Percentiles rank a stretch among this genome's conserved stretches.
Conservation (phyloP, 2,113 vertebrate genomes). For the Halichoeres trimaculatus region DNA sequence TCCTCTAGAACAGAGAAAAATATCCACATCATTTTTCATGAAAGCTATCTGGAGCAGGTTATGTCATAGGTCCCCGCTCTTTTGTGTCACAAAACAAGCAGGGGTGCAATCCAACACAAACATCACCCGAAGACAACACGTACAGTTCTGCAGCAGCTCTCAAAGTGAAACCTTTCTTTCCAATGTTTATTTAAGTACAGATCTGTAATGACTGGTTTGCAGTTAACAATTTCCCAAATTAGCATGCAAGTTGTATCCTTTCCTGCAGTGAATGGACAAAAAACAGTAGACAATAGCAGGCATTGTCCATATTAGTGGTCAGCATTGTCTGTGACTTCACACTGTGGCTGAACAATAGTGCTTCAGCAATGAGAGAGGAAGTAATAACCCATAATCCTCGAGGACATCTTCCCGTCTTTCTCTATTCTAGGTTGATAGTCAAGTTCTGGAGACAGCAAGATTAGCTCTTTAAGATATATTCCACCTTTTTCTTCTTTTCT, state of each 20-base stretch:
- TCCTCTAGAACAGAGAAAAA: too few species aligned
- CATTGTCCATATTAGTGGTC: constrained; percentile 65
- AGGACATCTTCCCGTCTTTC: constrained; percentile 59
- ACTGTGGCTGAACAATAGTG: constrained; percentile 52
- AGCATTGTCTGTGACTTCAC: constrained; percentile 50
- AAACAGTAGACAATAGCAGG: constrained; percentile 42
- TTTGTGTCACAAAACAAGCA: too few species aligned
- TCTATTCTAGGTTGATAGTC: constrained; percentile 51
- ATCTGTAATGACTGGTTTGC: too few species aligned
- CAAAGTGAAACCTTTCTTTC: too few species aligned
- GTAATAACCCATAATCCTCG: constrained; percentile 60
- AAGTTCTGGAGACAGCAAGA: constrained; percentile 41
- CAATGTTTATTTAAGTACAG: too few species aligned
- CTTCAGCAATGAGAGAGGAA: constrained; percentile 55
- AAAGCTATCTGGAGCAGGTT: not conserved
- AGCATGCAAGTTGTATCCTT: constrained; percentile 1
- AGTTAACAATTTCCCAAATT: constrained; percentile 9
- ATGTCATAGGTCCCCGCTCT: too few species aligned
- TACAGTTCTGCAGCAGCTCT: too few species aligned
- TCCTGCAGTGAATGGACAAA: constrained; percentile 42
- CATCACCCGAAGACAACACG: too few species aligned
- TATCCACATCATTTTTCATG: too few species aligned
- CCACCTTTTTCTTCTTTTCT: not conserved
- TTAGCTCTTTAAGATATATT: constrained; percentile 27
- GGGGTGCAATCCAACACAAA: too few species aligned